Percentiles rank a stretch among this genome's conserved stretches.
phyloP scores from a whole-genome alignment of 1,140 invertebrate genomes.

The Atopsyche davidsoni region DNA sequence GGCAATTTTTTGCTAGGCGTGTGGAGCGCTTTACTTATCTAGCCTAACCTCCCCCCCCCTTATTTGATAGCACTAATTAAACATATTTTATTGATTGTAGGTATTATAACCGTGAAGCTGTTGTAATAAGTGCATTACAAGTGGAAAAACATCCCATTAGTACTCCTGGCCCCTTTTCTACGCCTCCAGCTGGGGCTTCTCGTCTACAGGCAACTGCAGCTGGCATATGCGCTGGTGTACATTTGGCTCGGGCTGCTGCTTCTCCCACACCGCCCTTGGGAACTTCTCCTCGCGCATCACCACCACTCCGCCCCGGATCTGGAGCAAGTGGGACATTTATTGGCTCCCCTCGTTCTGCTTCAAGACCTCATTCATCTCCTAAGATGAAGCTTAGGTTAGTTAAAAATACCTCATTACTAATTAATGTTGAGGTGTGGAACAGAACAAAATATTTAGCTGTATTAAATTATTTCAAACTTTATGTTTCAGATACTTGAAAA shows the following conservation, averaged over 20 bases:
- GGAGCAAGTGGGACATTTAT: slow-evolving; percentile 48
- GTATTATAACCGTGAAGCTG: slow-evolving; percentile 86
- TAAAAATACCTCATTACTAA: slow-evolving; percentile 2
- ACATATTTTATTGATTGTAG: too few species aligned
- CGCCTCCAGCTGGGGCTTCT: slow-evolving; percentile 53
- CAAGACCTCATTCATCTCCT: slow-evolving; percentile 70
- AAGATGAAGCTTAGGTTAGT: slow-evolving; percentile 86
- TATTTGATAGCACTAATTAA: too few species aligned
- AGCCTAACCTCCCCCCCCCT: too few species aligned
- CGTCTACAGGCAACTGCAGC: slow-evolving; percentile 43
- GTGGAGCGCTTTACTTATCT: too few species aligned
- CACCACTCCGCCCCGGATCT: slow-evolving; percentile 41
- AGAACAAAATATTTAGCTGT: slow-evolving; percentile 1
- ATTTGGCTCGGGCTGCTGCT: slow-evolving; percentile 33
- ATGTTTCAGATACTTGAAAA: slow-evolving; percentile 76
- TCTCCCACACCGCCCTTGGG: slow-evolving; percentile 35
- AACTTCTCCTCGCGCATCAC: slow-evolving; percentile 35
- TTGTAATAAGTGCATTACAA: slow-evolving; percentile 87
- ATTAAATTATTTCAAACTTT: slow-evolving; percentile 11
- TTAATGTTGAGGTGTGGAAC: slow-evolving; percentile 10
- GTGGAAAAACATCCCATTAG: slow-evolving; percentile 87
- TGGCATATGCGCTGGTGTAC: slow-evolving; percentile 39
- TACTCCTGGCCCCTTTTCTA: slow-evolving; percentile 71
- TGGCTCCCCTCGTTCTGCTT: slow-evolving; percentile 48
- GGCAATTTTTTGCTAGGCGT: too few species aligned